Conservation (phyloP, 2,888 invertebrate genomes). For the Agrotis exclamationis region DNA sequence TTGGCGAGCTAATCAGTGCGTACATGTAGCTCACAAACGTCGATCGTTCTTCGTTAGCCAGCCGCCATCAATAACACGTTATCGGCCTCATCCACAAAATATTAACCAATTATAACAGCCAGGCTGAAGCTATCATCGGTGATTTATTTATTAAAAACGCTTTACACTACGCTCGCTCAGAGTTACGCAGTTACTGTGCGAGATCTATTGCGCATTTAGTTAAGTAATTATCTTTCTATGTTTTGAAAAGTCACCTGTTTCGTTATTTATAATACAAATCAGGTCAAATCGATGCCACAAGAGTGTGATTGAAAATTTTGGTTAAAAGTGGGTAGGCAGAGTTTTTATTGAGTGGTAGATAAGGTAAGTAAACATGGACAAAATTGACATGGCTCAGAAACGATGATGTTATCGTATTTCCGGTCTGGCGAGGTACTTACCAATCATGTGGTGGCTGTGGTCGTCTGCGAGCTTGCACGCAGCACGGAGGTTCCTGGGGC, state of each 20-base stretch:
- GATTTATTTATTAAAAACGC: constrained; percentile 76
- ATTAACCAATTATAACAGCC: constrained; percentile 85
- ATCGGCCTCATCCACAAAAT: constrained; percentile 85
- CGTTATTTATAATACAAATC: constrained; percentile 14
- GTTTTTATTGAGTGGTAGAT: not conserved
- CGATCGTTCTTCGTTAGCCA: constrained; percentile 75
- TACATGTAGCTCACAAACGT: constrained; percentile 57
- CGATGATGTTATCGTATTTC: constrained; percentile 4
- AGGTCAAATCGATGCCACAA: not conserved
- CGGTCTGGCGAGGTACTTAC: constrained; percentile 82
- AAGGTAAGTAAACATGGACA: constrained; percentile 7
- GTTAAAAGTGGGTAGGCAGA: constrained; percentile 14
- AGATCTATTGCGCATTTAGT: constrained; percentile 42
- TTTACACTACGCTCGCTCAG: constrained; percentile 53
- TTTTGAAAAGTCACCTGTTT: constrained; percentile 3
- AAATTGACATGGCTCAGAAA: not conserved
- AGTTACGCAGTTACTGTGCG: constrained; percentile 36
- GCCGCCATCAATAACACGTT: constrained; percentile 86
- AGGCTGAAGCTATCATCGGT: constrained; percentile 73
- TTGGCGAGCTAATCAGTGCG: constrained; percentile 58
- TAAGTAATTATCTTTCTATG: constrained; percentile 11
- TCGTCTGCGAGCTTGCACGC: constrained; percentile 90
- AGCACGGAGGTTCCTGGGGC: constrained; percentile 90
- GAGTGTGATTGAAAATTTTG: not conserved
- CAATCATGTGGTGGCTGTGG: constrained; percentile 91